Base-by-base conservation (phyloP, 2,888 invertebrate species). In the Tryphoninae sp. region DNA sequence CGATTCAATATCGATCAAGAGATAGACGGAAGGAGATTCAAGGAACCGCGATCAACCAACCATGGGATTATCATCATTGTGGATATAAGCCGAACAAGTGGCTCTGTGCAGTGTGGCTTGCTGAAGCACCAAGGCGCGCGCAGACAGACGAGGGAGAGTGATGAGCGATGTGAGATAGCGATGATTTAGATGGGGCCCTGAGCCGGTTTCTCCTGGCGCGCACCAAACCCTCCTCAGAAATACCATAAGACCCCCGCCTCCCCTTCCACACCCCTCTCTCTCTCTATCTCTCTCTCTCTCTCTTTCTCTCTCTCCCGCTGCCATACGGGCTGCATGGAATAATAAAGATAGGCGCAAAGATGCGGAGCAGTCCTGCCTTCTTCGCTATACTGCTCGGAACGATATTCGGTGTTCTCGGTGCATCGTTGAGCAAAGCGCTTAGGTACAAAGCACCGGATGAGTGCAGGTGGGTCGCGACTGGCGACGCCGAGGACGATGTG, bases 401-500 rank as follows among this genome's bases (percentile, higher is more conserved):
- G 90, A 93, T 94, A 89, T 94, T 94, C 92, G 94, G 94, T 82
- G 94, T 94, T 83, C 92, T 94, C 80, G 93, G 94, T 83, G 94
- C 94, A 83, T 94, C 94, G 84, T 91, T 94, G 77, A 94, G 96
- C 90, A 94, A 94, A 88, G 93, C 94, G 85, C 90, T 92, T 69
- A 94, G 96, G 84, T 96, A 96, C 92, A 96, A 96, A 90, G 96
- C 96, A 87, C 96, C 96, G 85, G 96, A 96, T 92, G 96, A 96
- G 92, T 96, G 96, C 93, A 95, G 95, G 88, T 96, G 96, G 96
- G 94, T 95, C 86, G 94, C 95, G 84, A 95, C 95, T 89, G 95
- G 94, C 87, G 94, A 94, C 84, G 94, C 94, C 88, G 94, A 94
- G 86, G 93, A 94, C 89, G 94, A 94, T 87, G 96, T 96, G 68